These are phyloP conservation scores for Athene noctua DNA, from an alignment of 2,113 vertebrate species.

Conservation along the genomic window DNA sequence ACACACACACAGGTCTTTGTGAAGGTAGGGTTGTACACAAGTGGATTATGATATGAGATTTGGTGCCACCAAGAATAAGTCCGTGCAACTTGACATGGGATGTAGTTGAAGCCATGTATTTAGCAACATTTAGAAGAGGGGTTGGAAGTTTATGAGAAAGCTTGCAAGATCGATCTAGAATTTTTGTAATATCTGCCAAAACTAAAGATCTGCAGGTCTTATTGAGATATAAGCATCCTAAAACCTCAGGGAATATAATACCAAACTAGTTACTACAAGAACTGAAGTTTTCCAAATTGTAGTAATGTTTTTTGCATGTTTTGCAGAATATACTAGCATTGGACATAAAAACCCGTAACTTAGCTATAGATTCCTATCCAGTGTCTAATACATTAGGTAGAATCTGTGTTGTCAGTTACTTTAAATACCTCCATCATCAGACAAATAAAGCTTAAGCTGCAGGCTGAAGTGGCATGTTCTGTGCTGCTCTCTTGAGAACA, in stretches of 20 bases:
- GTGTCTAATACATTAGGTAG: neutral
- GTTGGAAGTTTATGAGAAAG: neutral
- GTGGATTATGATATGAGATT: neutral
- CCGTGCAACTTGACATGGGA: neutral
- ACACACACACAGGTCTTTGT: neutral
- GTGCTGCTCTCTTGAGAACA: neutral
- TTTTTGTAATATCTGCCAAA: neutral
- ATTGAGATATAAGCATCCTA: neutral
- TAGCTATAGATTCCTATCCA: neutral
- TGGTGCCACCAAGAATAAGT: neutral
- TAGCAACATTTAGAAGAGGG: neutral
- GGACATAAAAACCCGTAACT: neutral
- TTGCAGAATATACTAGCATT: neutral
- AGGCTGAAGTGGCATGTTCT: neutral
- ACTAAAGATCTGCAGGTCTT: neutral
- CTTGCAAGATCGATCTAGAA: neutral
- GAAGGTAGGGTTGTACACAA: neutral
- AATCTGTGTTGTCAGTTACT: neutral
- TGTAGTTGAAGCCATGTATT: neutral
- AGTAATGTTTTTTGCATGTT: neutral
- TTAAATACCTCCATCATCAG: neutral
- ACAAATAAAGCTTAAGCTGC: neutral
- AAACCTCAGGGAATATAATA: neutral
- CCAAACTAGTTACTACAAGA: neutral
- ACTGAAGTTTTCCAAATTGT: neutral